These are phyloP conservation scores for Schizopygopsis pylzovi DNA, from an alignment of 2,797 vertebrate genomes.

Conservation along the genomic window DNA sequence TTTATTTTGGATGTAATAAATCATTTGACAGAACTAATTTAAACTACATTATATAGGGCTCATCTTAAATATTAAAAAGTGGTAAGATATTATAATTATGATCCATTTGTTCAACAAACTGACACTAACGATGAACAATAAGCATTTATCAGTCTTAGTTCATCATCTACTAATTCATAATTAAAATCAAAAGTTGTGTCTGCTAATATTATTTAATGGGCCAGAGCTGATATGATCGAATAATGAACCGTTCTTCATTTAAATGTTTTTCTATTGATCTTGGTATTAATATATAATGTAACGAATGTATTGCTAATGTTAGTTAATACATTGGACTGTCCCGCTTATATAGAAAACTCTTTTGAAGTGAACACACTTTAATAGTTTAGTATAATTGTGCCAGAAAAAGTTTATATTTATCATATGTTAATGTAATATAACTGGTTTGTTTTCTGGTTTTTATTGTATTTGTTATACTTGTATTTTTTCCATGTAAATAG, in stretches of 20 bases:
- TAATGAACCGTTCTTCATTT: background rate
- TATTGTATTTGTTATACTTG: too few relatives aligned
- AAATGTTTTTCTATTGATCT: background rate
- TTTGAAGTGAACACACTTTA: too few relatives aligned
- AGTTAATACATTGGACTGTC: too few relatives aligned
- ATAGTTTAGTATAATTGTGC: too few relatives aligned
- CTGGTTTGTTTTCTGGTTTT: too few relatives aligned
- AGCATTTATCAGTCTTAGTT: background rate
- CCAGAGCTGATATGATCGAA: background rate
- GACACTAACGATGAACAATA: background rate
- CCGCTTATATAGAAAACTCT: too few relatives aligned
- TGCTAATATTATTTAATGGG: background rate
- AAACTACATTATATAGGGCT: background rate
- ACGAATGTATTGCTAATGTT: background rate
- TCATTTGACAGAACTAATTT: too few relatives aligned
- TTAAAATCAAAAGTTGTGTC: background rate
- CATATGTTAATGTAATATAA: too few relatives aligned
- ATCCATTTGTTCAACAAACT: background rate
- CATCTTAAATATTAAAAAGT: background rate
- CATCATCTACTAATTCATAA: background rate
- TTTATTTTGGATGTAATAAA: too few relatives aligned
- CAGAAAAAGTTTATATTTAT: too few relatives aligned
- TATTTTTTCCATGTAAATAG: too few relatives aligned
- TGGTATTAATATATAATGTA: background rate
- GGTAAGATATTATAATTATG: background rate